Base-by-base conservation (phyloP, 2,888 invertebrate species). In the Drosophila mulleri region DNA sequence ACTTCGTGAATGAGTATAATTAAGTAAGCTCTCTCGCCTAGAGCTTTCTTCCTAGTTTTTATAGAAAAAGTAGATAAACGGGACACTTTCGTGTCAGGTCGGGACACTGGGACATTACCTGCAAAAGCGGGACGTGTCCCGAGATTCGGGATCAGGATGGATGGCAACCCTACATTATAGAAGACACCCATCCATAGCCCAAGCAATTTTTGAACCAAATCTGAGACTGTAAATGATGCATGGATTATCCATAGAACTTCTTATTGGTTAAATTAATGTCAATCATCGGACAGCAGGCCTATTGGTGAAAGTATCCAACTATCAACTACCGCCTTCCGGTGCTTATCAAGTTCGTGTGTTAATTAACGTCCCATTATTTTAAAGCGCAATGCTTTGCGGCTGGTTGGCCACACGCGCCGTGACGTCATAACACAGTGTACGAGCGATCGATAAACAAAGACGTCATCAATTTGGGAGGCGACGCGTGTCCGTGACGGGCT, bases 371-470 rank as follows among this genome's bases (percentile, higher is more conserved):
- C 16, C 59, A 83, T 88, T 85, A 88, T 85, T 85, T 85, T 85
- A 78, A 88, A 80, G 84, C 62, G 68, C 41, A 50, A 39, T 32
- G 44, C 45, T 64, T 67, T 62, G 56, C 50, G 68, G 59, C 48
- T 53, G 59, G 47, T 9, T 69, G 75, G 39, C 59, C 79, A 52
- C 78, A 67, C 58, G 57, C 60, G 71, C 50, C 50, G 68, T 81
- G 81, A 80, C 80, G 78, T 78, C 78, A 81, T 59, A n/a, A 41
- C n/a, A 7, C 26, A 4, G 23, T 63, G 32, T 20, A 4, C 29
- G 41, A 39, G 32, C 64, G 79, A 86, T 83, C 82, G 80, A 84
- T 80, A 71, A 88, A 81, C 82, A 72, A 88, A 86, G 90, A 91
- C 90, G 90, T 91, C 91, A 91, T 89, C 72, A 75, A 59, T 67